Percentiles rank a stretch among this genome's conserved stretches.
phyloP scores from a whole-genome alignment of 2,797 vertebrate species.

The Oryzias sinensis region DNA sequence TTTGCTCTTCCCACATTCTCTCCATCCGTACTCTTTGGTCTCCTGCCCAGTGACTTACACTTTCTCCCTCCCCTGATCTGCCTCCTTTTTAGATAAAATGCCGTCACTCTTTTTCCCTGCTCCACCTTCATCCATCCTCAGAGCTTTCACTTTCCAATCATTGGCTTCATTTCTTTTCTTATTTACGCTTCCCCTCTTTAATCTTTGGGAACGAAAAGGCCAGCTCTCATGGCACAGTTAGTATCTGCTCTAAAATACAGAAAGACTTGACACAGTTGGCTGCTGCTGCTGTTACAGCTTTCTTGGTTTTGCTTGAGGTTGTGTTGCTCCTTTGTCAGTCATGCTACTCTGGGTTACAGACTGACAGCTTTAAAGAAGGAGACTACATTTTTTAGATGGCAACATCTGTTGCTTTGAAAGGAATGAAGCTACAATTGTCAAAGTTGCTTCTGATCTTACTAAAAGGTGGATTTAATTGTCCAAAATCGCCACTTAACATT shows the following conservation, averaged over 20 bases:
- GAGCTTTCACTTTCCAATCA: slow-evolving; percentile 21
- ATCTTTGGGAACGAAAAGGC: slow-evolving; percentile 17
- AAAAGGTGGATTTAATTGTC: background rate
- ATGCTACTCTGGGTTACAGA: slow-evolving; percentile 49
- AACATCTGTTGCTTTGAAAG: slow-evolving; percentile 10
- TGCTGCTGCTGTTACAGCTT: slow-evolving; percentile 11
- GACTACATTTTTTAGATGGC: slow-evolving; percentile 26
- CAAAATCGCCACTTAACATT: too few relatives aligned
- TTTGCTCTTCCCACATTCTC: background rate
- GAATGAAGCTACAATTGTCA: slow-evolving; percentile 15
- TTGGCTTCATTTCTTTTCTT: slow-evolving; percentile 10
- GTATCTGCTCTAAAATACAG: slow-evolving; percentile 21
- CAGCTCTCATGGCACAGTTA: slow-evolving; percentile 29
- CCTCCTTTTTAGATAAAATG: slow-evolving; percentile 27
- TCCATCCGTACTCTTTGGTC: background rate
- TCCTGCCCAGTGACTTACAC: slow-evolving; percentile 13
- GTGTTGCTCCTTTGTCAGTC: slow-evolving; percentile 54
- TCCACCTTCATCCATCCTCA: slow-evolving; percentile 5
- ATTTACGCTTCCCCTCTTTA: slow-evolving; percentile 31
- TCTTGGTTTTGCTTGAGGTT: slow-evolving; percentile 19
- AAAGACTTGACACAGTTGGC: slow-evolving; percentile 16
- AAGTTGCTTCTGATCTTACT: slow-evolving; percentile 12
- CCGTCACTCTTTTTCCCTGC: slow-evolving; percentile 23
- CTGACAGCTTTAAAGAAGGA: slow-evolving; percentile 34
- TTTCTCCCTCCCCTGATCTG: slow-evolving; percentile 16